Evolutionary conservation across 2,797 vertebrate genomes (phyloP), one percentile per base, ranked within the genome.

Genomic region (Sebastes jordani): DNA sequence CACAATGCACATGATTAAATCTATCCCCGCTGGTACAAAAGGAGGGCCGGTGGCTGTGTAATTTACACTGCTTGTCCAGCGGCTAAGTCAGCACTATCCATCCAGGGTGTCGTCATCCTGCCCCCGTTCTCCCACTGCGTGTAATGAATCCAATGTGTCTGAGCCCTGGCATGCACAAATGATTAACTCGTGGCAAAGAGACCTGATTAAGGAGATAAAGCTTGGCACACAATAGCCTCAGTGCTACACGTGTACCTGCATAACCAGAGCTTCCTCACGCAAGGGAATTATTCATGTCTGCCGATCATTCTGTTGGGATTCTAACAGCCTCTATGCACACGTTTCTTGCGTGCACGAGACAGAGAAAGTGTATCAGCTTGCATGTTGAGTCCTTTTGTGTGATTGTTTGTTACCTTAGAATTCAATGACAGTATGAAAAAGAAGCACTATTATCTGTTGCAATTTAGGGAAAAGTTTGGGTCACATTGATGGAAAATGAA

Each of bases 161-260:
- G 80, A 89, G 84, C 71, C 71, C 63, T 93, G 93, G 89, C 89
- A 92, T 90, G 90, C 87, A 87, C 88, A 90, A 92, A 93, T 92
- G 88, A 93, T 94, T 93, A 93, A 94, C 90, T 86, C 80, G 83
- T 90, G 89, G 90, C 87, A 89, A 92, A 90, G 84, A 89, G 84
- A 89, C 86, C 88, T 91, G 93, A 94, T 92, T 90, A 90, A 91
- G 86, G 81, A 94, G 94, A 95, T 95, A 92, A 93, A 89, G 83
- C 85, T 88, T 92, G 89, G 90, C 91, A 93, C 90, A 91, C 86
- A 88, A 89, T 82, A 76, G 88, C 80, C 82, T 64, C 66, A 27
- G 71, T 42, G 71, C 88, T 84, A 78, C 89, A 89, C 42, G 65
- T 91, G 91, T 88, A 90, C 90, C 88, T 91, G 89, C 84, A 86